Conservation (phyloP, 2,888 invertebrate genomes). For the Leptinotarsa rubiginosa region DNA sequence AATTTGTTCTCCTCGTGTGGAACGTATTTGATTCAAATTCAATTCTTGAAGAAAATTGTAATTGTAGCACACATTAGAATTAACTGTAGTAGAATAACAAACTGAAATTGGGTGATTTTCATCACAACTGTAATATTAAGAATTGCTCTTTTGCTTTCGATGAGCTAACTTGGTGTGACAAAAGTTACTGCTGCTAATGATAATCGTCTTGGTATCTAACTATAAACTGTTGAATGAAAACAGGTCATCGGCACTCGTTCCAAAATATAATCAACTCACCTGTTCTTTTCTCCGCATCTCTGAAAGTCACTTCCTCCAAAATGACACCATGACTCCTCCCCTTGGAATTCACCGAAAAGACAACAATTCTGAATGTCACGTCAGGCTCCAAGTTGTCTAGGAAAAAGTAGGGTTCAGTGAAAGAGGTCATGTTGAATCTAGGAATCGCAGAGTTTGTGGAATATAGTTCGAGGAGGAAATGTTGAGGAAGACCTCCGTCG, state of each 20-base stretch:
- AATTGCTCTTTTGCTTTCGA: no score
- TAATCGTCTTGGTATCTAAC: no score
- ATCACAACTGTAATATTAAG: no score
- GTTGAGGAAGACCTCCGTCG: slow-evolving; percentile 90
- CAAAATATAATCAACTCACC: slow-evolving; percentile 65
- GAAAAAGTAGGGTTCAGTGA: slow-evolving; percentile 79
- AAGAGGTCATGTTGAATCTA: slow-evolving; percentile 74
- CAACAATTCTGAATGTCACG: slow-evolving; percentile 81
- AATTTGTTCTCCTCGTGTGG: fast-evolving
- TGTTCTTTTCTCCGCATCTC: slow-evolving; percentile 83
- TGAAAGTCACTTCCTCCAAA: slow-evolving; percentile 81
- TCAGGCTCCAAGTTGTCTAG: slow-evolving; percentile 84
- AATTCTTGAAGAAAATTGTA: no score
- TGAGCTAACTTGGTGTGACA: no score
- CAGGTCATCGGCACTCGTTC: no score
- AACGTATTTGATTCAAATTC: no score
- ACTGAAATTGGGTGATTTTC: no score
- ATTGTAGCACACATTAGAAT: no score
- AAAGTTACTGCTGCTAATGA: no score
- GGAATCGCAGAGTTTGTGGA: slow-evolving; percentile 64
- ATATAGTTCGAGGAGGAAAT: slow-evolving; percentile 85
- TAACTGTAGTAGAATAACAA: no score
- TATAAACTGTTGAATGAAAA: no score
- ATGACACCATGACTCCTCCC: slow-evolving; percentile 80
- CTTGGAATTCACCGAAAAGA: slow-evolving; percentile 85